Base-by-base conservation (phyloP, 2,888 invertebrate genomes). In the Geotrupes spiniger region DNA sequence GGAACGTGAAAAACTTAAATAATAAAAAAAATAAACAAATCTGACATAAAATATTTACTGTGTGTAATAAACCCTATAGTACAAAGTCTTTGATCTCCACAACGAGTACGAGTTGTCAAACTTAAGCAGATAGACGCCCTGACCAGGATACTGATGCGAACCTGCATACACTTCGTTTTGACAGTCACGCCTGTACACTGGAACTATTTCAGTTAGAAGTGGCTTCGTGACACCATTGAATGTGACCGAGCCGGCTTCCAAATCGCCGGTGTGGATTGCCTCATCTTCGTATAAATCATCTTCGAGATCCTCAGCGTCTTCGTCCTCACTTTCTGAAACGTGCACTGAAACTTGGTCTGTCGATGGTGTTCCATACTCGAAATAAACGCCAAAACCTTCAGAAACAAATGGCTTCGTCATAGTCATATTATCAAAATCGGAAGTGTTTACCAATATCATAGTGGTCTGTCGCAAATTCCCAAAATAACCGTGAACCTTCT, bases 21-120 rank as follows among this genome's bases (percentile, higher is more conserved):
- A 11, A 31, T 12, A 11, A 9, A 3, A 4, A 31, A 10, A 11
- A 31, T 10, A 31, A 4, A 4, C 11, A n/a, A 33, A 33, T 8
- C 8, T 33, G 33, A 33, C 5, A 4, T 29, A 29, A 11, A 29
- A 29, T 11, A 41, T 51, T 65, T 65, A 72, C 50, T 90, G 87
- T 42, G 92, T 96, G 72, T 99, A 99, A 73, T 96, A 99, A 41
- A 99, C 96, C 75, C 98, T 85, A 74, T 99, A 99, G 74, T 98
- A 99, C 44, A 99, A 82, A 36, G 95, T 96, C 83, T 99, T 99
- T 61, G 96, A 96, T 65, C 99, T 84, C 98, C 98, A 99, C 60
- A 99, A 79, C 44, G 96, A 97, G 73, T 97, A 99, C 1, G 97
- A 94, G 76, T 99, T 99, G 77, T 99, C 99, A 74, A 99, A 99